phyloP scores from a whole-genome alignment of 2,113 vertebrate species.

The Rhadina sibilatrix region DNA sequence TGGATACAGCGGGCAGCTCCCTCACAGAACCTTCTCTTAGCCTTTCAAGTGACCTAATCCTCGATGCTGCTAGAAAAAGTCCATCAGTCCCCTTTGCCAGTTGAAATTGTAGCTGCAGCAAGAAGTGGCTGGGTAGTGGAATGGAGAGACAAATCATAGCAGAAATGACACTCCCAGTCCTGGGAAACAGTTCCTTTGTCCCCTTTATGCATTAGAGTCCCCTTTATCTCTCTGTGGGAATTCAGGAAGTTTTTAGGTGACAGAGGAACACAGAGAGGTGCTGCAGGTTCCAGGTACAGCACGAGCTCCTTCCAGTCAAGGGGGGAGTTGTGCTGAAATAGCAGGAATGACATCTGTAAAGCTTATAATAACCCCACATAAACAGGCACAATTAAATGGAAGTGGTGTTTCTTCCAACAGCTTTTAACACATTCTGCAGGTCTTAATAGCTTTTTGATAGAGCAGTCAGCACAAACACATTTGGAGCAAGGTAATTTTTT shows the following conservation, averaged over 20 bases:
- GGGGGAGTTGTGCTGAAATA: background rate
- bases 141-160: background rate
- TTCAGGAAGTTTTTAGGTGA: background rate
- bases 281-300: accelerated
- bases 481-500: background rate
- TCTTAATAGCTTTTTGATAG: background rate
- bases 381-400: background rate
- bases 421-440: background rate
- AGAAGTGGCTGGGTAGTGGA: background rate
- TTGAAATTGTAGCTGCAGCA: background rate
- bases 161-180: background rate
- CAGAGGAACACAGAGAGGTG: accelerated
- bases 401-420: background rate
- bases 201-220: background rate
- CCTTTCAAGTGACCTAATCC: background rate
- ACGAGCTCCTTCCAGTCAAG: accelerated
- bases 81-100: background rate
- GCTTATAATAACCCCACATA: background rate
- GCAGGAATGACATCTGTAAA: background rate
- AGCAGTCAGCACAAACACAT: accelerated
- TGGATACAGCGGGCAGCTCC: background rate
- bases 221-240: background rate
- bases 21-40: background rate
- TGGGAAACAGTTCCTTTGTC: background rate
- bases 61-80: background rate